Base-by-base conservation (phyloP, 2,797 vertebrate genomes). In the Rousettus madagascariensis region DNA sequence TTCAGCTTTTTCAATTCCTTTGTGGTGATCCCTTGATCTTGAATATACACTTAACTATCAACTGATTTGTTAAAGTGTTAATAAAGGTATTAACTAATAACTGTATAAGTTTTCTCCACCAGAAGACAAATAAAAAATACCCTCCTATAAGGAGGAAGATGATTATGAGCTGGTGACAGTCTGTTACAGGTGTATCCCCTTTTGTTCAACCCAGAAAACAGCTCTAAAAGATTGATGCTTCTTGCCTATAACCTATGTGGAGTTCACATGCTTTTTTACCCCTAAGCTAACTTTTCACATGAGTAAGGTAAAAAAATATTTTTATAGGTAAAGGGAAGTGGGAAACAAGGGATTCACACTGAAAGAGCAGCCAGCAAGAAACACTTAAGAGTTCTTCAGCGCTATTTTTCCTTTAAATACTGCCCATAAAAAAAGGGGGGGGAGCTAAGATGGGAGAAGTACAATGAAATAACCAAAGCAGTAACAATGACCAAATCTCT, bases 391-490 rank as follows among this genome's bases (percentile, higher is more conserved):
- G 30, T 83, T 95, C 24, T 85, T 95, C 13, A 75, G 17, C 15
- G 89, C 63, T 55, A 59, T 55, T 51, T 28, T 88, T 94, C 49
- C 33, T 77, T 10, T 65, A 84, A 82, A 9, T 66, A 57, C 7
- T 49, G 0, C 7, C 92, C 10, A 91, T 63, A 24, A 49, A 89
- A 68, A 36, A 24, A 46, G 53, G 53, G 26, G 10, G 33, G 51
- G 71, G 51, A 74, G 55, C 57, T 49, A 59, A 13, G 24, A 57
- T 68, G 51, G 15, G 22, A 95, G 4, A 74, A 88, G 38, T 55
- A 26, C 20, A 78, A 86, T 66, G 43, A 91, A 94, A 93, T 61
- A 49, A 93, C 5, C 63, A 95, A 87, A 94, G 38, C 69, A 95
- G n/a, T 12, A 94, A 17, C 5, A 90, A 59, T 13, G 28, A 72